A percentile compares a stretch with the other conserved stretches of the same genome.
Conservation (phyloP, 1,140 invertebrate species). For the Zaprionus vittiger region DNA sequence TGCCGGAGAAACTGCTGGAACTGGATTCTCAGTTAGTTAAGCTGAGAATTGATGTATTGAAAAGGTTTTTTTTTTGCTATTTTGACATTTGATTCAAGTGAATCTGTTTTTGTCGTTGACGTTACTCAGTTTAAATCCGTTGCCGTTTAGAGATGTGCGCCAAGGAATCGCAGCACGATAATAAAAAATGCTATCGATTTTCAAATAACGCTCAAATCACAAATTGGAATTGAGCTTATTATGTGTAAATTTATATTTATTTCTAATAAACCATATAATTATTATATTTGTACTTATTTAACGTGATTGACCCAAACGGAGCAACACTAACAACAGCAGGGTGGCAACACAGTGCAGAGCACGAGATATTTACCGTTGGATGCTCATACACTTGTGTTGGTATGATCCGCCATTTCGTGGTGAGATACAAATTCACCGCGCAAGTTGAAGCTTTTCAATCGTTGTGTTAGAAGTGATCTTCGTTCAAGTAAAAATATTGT, state of each 20-base stretch:
- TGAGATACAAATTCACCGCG: neutral
- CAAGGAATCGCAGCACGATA: conserved; percentile 6
- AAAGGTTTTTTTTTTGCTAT: neutral
- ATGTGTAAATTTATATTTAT: neutral
- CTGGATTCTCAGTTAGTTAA: neutral
- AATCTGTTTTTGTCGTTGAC: neutral
- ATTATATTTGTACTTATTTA: neutral
- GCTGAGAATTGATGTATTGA: neutral
- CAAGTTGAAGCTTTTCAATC: neutral
- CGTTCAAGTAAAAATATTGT: too few relatives aligned
- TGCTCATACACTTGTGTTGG: neutral
- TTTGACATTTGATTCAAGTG: neutral
- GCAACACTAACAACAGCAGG: neutral
- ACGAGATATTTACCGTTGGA: neutral
- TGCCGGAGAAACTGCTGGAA: neutral
- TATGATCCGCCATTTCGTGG: neutral
- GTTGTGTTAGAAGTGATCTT: too few relatives aligned
- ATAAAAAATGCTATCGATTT: neutral
- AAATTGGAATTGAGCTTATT: neutral
- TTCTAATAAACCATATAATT: neutral
- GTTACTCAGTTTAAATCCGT: neutral
- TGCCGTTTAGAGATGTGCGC: conserved; percentile 1
- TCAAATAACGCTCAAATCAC: neutral
- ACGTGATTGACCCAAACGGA: neutral
- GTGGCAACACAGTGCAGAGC: neutral